phyloP scores from a whole-genome alignment of 2,888 invertebrate species.

The Eupithecia centaureata region DNA sequence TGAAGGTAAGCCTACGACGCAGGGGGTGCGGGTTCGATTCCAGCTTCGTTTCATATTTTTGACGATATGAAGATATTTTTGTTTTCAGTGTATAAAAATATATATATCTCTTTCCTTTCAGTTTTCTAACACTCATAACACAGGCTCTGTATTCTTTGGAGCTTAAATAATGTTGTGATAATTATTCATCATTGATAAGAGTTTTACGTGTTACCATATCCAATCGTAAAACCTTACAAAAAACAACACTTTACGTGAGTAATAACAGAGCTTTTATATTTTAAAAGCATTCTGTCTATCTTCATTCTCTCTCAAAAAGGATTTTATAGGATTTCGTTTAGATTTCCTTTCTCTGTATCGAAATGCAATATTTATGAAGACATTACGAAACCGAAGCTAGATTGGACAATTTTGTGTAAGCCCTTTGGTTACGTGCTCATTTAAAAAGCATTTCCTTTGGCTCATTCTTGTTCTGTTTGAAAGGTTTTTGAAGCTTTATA shows the following conservation, averaged over 20 bases:
- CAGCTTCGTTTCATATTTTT: too few relatives aligned
- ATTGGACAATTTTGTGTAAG: slow-evolving; percentile 30
- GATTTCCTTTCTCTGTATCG: slow-evolving; percentile 33
- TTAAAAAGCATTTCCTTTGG: slow-evolving; percentile 24
- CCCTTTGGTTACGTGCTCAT: slow-evolving; percentile 18
- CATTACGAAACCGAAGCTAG: slow-evolving; percentile 26
- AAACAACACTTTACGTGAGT: background rate
- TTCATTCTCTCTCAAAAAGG: slow-evolving; percentile 47
- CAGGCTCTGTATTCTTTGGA: background rate
- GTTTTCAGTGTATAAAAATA: background rate
- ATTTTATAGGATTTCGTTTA: slow-evolving; percentile 47
- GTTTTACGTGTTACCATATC: too few relatives aligned
- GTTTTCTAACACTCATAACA: background rate
- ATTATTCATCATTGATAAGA: too few relatives aligned
- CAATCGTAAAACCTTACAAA: background rate
- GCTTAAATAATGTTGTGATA: too few relatives aligned
- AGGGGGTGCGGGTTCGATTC: too few relatives aligned
- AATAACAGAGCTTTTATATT: slow-evolving; percentile 49
- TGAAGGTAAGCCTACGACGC: too few relatives aligned
- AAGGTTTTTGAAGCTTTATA: background rate
- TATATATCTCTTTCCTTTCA: too few relatives aligned
- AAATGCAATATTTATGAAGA: slow-evolving; percentile 44
- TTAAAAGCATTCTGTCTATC: slow-evolving; percentile 50
- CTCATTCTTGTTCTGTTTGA: slow-evolving; percentile 5
- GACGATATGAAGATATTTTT: too few relatives aligned